These are phyloP conservation scores for Morus bassanus DNA, from an alignment of 2,797 vertebrate genomes.

Conservation along the genomic window DNA sequence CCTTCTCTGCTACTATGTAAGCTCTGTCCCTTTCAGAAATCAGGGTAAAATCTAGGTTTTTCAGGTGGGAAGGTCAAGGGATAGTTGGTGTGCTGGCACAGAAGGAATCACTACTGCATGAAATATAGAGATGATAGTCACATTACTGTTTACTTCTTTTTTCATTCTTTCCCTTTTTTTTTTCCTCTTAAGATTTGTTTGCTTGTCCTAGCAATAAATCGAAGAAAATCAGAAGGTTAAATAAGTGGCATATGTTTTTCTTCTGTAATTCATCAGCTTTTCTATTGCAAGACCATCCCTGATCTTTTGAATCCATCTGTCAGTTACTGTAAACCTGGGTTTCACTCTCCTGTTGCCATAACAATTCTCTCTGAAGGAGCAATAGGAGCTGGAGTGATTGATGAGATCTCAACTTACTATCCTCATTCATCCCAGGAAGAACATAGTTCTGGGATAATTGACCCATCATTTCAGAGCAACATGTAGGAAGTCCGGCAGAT, in stretches of 20 bases:
- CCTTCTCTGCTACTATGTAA: neutral
- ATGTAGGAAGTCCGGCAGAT: neutral
- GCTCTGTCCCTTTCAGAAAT: neutral
- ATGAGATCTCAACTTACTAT: constrained; percentile 27
- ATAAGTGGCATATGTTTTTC: constrained; percentile 16
- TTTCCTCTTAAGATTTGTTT: neutral
- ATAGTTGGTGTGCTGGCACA: accelerated
- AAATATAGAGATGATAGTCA: neutral
- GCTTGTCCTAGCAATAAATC: constrained; percentile 10
- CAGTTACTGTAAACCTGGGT: constrained; percentile 29
- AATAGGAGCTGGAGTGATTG: constrained; percentile 24
- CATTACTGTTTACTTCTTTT: neutral
- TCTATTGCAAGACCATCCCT: neutral
- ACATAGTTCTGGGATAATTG: neutral
- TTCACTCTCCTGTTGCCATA: constrained; percentile 32
- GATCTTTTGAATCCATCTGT: constrained; percentile 29
- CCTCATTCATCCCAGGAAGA: neutral
- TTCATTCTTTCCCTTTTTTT: neutral
- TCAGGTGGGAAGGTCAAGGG: neutral
- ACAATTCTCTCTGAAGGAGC: constrained; percentile 24
- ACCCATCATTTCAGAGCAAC: constrained; percentile 7
- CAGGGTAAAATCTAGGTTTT: neutral
- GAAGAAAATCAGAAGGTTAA: constrained; percentile 32
- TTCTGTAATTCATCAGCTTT: constrained; percentile 45
- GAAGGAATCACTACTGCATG: neutral